These are phyloP conservation scores for Enteromius anoplus DNA, from an alignment of 2,797 vertebrate genomes.

Conservation along the genomic window DNA sequence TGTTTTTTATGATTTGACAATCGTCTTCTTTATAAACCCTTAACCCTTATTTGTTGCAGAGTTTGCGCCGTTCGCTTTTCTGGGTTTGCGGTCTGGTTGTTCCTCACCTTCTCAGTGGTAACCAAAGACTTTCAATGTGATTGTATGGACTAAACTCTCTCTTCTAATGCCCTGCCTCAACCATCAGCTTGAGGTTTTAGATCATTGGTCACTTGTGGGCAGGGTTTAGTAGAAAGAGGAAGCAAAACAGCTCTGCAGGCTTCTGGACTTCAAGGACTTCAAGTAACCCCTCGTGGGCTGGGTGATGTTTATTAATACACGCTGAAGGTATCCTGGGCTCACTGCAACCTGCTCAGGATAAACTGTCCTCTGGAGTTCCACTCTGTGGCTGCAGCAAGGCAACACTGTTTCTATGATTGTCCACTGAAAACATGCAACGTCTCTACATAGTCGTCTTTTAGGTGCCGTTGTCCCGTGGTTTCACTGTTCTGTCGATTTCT, in stretches of 20 bases:
- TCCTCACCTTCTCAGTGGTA: conserved; percentile 77
- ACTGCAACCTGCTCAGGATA: conserved; percentile 86
- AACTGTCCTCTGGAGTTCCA: conserved; percentile 63
- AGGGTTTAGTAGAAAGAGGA: conserved; percentile 56
- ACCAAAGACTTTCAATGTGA: conserved; percentile 99
- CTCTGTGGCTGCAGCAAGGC: conserved; percentile 46
- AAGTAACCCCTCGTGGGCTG: conserved; percentile 81
- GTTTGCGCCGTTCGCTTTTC: conserved; percentile 52
- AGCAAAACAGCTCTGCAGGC: conserved; percentile 77
- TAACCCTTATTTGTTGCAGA: conserved; percentile 62
- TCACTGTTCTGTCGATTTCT: conserved; percentile 60
- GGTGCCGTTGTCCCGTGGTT: conserved; percentile 27
- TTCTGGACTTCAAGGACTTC: conserved; percentile 80
- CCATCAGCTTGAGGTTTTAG: conserved; percentile 15
- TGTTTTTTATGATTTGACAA: conserved; percentile 77
- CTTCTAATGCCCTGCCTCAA: conserved; percentile 75
- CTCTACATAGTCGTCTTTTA: conserved; percentile 20
- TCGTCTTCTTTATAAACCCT: conserved; percentile 74
- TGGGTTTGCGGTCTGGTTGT: conserved; percentile 58
- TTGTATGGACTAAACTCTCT: conserved; percentile 90
- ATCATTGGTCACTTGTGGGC: not conserved
- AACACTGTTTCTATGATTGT: conserved; percentile 63
- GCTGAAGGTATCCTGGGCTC: conserved; percentile 87
- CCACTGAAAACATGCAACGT: conserved; percentile 36
- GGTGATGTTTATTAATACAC: conserved; percentile 88